A percentile compares a stretch with the other conserved stretches of the same genome.
Conservation (phyloP, 2,888 invertebrate species). For the Ischnus inquisitorius region DNA sequence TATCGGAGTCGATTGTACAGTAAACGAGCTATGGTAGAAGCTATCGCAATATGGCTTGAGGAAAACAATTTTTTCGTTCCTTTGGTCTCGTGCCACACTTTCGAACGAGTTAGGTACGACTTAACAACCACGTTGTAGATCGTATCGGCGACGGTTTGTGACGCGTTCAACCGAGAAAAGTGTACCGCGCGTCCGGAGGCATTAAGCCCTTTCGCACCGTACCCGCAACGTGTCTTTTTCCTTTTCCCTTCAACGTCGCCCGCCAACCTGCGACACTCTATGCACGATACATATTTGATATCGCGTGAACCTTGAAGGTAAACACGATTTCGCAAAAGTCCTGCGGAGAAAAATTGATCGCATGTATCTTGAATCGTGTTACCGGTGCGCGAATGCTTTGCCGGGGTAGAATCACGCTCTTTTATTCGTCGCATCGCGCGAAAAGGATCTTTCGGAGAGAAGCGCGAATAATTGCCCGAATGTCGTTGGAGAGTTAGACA, state of each 20-base stretch:
- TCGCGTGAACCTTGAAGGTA: constrained; percentile 38
- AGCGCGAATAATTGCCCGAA: constrained; percentile 47
- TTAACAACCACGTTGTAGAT: constrained; percentile 49
- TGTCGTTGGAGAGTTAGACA: constrained; percentile 9
- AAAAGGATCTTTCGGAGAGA: neutral
- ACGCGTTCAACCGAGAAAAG: constrained; percentile 51
- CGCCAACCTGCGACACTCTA: constrained; percentile 7
- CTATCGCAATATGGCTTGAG: neutral
- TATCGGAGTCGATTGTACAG: neutral
- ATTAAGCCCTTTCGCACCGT: neutral
- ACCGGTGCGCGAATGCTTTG: constrained; percentile 16
- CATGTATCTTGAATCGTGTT: constrained; percentile 27
- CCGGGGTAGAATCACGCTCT: constrained; percentile 30
- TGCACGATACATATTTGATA: constrained; percentile 57
- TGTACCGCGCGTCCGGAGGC: constrained; percentile 22
- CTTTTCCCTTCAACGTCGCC: neutral
- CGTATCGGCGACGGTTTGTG: constrained; percentile 42
- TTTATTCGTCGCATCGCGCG: constrained; percentile 27
- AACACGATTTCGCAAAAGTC: constrained; percentile 6
- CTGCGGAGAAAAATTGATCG: constrained; percentile 7
- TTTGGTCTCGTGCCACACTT: constrained; percentile 2
- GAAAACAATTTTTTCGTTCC: neutral
- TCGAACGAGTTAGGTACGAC: constrained; percentile 1
- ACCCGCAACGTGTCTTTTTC: constrained; percentile 2
- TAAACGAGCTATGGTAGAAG: neutral